Conservation (phyloP, 2,888 invertebrate species). For the Oxycera nigricornis region DNA sequence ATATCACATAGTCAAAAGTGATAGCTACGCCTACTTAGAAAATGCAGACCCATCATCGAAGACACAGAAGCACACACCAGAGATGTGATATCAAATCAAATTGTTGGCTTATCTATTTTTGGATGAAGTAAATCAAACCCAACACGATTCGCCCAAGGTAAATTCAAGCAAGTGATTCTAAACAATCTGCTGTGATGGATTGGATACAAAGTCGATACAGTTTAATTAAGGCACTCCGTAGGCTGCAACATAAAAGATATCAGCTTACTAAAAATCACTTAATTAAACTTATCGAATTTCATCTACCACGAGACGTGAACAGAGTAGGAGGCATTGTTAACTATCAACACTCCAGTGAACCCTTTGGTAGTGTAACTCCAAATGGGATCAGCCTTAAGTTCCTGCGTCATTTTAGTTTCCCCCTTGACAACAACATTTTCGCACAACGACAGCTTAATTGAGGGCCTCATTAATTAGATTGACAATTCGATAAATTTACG, state of each 20-base stretch:
- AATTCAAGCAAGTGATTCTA: too few relatives aligned
- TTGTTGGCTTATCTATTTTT: too few relatives aligned
- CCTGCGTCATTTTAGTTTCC: neutral
- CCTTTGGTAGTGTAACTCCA: neutral
- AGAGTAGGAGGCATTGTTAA: neutral
- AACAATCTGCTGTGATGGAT: too few relatives aligned
- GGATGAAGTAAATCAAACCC: too few relatives aligned
- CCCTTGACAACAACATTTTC: conserved; percentile 2
- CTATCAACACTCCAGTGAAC: neutral
- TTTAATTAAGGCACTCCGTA: too few relatives aligned
- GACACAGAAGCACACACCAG: too few relatives aligned
- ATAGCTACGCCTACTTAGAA: too few relatives aligned
- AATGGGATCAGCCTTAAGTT: neutral
- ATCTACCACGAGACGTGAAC: neutral
- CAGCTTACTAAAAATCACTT: conserved; percentile 1
- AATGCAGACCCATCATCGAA: too few relatives aligned
- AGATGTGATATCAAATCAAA: too few relatives aligned
- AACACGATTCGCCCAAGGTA: too few relatives aligned
- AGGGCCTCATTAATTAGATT: conserved; percentile 36
- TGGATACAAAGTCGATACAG: too few relatives aligned
- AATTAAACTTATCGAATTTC: conserved; percentile 30
- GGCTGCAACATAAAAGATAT: neutral
- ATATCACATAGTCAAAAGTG: too few relatives aligned
- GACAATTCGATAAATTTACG: conserved; percentile 24
- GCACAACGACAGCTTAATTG: conserved; percentile 34